Conservation (phyloP, 2,888 invertebrate genomes). For the Drosophila pseudotalamancana region DNA sequence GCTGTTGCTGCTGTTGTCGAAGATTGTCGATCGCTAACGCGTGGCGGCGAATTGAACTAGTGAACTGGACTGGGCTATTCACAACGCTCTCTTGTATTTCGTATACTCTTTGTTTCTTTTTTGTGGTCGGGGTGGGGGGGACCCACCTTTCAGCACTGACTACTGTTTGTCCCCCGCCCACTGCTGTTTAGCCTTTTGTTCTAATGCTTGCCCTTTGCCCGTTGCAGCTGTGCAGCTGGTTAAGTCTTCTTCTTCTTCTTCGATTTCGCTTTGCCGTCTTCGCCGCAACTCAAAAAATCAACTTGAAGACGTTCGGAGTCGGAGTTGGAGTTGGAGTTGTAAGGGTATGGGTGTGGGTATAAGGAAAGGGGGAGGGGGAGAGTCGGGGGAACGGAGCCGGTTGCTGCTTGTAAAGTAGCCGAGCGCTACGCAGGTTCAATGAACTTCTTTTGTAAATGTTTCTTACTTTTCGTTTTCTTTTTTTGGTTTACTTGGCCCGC, state of each 20-base stretch:
- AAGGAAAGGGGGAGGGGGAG: no score
- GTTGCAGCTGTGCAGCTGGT: constrained; percentile 53
- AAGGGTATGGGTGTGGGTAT: not conserved
- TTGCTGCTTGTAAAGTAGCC: constrained; percentile 62
- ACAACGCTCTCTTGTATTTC: not conserved
- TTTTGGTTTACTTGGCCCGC: constrained; percentile 73
- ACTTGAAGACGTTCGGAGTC: constrained; percentile 38
- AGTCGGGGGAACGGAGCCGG: constrained; percentile 9
- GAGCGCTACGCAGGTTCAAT: constrained; percentile 66
- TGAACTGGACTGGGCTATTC: not conserved
- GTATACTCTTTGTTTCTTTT: not conserved
- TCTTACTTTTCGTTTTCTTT: constrained; percentile 35
- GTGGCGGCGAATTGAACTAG: constrained; percentile 11
- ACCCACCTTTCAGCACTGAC: constrained; percentile 32
- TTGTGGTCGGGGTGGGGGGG: no score
- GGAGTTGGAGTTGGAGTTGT: constrained; percentile 5
- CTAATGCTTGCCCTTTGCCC: constrained; percentile 34
- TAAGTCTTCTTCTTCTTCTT: not conserved
- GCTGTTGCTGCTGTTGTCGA: not conserved
- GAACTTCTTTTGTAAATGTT: constrained; percentile 78
- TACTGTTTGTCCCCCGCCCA: constrained; percentile 22
- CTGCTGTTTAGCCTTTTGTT: constrained; percentile 15
- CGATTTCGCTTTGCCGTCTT: not conserved
- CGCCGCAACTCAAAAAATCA: constrained; percentile 28
- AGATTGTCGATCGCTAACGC: constrained; percentile 26